These are phyloP conservation scores for Zalophus californianus DNA, from an alignment of 2,797 vertebrate genomes.

Conservation along the genomic window DNA sequence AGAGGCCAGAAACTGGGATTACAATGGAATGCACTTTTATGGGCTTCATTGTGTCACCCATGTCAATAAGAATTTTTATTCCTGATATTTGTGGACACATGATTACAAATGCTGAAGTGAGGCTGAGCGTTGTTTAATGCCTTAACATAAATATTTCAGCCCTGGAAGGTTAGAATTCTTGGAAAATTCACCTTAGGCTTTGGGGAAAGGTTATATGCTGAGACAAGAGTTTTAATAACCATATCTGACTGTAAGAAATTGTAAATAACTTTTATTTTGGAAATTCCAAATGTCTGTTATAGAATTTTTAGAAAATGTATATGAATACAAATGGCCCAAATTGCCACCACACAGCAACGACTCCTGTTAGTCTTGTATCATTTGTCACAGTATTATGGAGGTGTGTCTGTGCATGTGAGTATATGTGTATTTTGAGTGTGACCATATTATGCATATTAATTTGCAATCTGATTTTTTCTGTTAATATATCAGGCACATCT, in stretches of 20 bases:
- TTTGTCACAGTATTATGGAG: not conserved
- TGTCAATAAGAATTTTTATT: slow-evolving; percentile 48
- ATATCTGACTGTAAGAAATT: not conserved
- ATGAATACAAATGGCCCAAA: slow-evolving; percentile 21
- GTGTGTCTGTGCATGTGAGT: not conserved
- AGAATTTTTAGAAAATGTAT: slow-evolving; percentile 23
- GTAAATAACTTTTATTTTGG: not conserved
- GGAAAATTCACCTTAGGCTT: slow-evolving; percentile 11
- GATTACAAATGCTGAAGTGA: not conserved
- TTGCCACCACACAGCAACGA: not conserved
- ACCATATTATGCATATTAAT: not conserved
- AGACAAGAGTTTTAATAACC: slow-evolving; percentile 45
- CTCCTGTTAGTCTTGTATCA: not conserved
- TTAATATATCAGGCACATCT: not conserved
- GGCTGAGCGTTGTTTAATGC: slow-evolving; percentile 55
- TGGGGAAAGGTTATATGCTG: slow-evolving; percentile 35
- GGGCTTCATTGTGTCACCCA: slow-evolving; percentile 54
- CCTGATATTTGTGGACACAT: slow-evolving; percentile 55
- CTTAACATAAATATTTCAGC: slow-evolving; percentile 26
- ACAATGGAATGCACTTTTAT: slow-evolving; percentile 50
- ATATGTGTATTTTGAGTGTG: not conserved
- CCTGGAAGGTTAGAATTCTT: not conserved
- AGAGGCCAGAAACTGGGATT: slow-evolving; percentile 59
- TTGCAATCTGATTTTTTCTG: not conserved
- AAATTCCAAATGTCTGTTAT: not conserved